phyloP scores from a whole-genome alignment of 2,113 vertebrate species.

The Sinocyclocheilus grahami region DNA sequence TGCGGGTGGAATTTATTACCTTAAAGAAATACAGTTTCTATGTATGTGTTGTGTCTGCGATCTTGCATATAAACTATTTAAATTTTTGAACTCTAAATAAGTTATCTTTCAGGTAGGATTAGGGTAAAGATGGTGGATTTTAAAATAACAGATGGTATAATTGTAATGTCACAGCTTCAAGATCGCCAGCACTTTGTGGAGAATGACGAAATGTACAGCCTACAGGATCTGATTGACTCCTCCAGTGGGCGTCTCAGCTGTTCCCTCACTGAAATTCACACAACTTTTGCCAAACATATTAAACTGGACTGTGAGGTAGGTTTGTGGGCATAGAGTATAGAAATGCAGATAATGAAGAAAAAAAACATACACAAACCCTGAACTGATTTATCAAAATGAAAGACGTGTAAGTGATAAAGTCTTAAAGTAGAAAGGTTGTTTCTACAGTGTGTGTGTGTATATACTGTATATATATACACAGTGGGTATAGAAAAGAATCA shows the following conservation, averaged over 20 bases:
- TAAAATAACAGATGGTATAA: conserved; percentile 13
- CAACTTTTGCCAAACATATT: conserved; percentile 97
- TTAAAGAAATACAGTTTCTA: neutral
- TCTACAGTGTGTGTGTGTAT: too few species aligned
- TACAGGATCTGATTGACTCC: conserved; percentile 94
- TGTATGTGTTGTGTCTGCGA: neutral
- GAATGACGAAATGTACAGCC: conserved; percentile 97
- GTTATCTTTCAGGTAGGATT: neutral
- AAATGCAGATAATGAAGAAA: too few species aligned
- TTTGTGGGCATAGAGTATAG: neutral
- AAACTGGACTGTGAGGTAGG: conserved; percentile 97
- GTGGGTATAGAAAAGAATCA: too few species aligned
- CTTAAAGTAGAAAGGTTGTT: too few species aligned
- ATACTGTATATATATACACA: too few species aligned
- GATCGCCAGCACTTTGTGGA: conserved; percentile 98
- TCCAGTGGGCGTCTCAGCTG: conserved; percentile 87
- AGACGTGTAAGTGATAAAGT: too few species aligned
- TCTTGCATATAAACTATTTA: neutral
- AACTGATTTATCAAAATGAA: too few species aligned
- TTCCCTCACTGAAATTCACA: conserved; percentile 95
- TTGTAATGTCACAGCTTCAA: conserved; percentile 80
- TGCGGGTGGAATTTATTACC: too few species aligned
- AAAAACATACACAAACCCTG: too few species aligned
- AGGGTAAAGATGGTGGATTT: neutral
- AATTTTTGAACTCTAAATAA: neutral